phyloP scores from a whole-genome alignment of 2,797 vertebrate species.

The Chelon labrosus region DNA sequence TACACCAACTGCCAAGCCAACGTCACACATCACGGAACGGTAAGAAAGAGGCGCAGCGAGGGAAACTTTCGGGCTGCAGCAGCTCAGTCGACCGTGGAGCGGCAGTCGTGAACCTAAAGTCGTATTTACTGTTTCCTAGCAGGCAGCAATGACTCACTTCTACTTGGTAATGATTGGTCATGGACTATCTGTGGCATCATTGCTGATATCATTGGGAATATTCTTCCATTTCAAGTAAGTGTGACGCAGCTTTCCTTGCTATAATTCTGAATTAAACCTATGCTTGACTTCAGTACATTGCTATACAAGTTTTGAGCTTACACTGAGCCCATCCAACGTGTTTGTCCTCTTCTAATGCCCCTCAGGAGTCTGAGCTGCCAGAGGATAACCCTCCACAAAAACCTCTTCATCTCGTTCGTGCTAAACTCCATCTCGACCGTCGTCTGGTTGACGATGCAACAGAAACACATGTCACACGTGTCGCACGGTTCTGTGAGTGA shows the following conservation, averaged over 20 bases:
- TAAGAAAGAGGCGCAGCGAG: slow-evolving; percentile 51
- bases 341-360: slow-evolving; percentile 6
- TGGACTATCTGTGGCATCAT: slow-evolving; percentile 92
- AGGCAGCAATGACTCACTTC: slow-evolving; percentile 92
- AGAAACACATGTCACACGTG: slow-evolving; percentile 81
- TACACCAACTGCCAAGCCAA: slow-evolving; percentile 88
- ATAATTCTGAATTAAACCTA: too few relatives aligned
- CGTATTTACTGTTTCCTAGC: slow-evolving; percentile 44
- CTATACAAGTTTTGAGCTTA: too few relatives aligned
- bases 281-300: too few relatives aligned
- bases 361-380: slow-evolving; percentile 97
- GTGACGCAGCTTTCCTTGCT: neutral
- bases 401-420: slow-evolving; percentile 96
- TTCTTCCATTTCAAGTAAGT: slow-evolving; percentile 99
- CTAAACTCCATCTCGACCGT: slow-evolving; percentile 94
- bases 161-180: slow-evolving; percentile 96
- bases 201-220: slow-evolving; percentile 94
- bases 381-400: slow-evolving; percentile 98
- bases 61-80: too few relatives aligned
- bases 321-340: neutral
- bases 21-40: slow-evolving; percentile 81
- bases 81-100: too few relatives aligned
- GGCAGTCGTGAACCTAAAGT: too few relatives aligned
- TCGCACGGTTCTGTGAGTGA: slow-evolving; percentile 86
- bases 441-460: slow-evolving; percentile 89